phyloP scores from a whole-genome alignment of 2,797 vertebrate genomes.

The Gallinago stenura region DNA sequence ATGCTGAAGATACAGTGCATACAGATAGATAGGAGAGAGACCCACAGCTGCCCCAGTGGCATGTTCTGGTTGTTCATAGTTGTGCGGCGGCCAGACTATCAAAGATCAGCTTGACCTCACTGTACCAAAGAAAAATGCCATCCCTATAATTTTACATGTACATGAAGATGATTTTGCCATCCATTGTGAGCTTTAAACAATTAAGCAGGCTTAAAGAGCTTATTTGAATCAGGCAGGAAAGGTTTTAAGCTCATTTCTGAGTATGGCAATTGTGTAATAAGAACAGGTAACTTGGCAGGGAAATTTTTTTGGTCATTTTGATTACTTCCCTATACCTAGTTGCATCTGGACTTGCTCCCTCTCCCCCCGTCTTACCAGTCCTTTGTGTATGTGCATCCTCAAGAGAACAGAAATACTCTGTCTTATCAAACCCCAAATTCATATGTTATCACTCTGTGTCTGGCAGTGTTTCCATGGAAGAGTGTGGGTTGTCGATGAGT shows the following conservation, averaged over 20 bases:
- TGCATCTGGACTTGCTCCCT: not conserved
- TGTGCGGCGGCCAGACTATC: not conserved
- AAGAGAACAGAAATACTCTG: not conserved
- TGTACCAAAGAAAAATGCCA: not conserved
- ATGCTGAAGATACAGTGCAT: not conserved
- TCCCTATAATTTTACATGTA: not conserved
- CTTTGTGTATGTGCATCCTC: not conserved
- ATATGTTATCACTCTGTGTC: not conserved
- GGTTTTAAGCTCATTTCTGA: not conserved
- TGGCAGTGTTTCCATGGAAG: not conserved
- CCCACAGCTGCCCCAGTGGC: not conserved
- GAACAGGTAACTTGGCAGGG: not conserved
- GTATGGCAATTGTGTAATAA: not conserved
- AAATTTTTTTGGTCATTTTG: not conserved
- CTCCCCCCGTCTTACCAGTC: fast-evolving
- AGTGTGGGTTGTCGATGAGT: not conserved
- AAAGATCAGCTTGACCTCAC: not conserved
- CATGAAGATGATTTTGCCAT: not conserved
- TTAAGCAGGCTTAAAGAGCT: not conserved
- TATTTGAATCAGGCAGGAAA: not conserved
- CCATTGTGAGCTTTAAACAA: not conserved
- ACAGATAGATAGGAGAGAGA: not conserved
- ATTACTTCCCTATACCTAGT: not conserved
- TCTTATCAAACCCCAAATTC: not conserved
- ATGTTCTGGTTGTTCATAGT: not conserved